Conservation (phyloP, 2,888 invertebrate genomes). For the Torymus tubicola region DNA sequence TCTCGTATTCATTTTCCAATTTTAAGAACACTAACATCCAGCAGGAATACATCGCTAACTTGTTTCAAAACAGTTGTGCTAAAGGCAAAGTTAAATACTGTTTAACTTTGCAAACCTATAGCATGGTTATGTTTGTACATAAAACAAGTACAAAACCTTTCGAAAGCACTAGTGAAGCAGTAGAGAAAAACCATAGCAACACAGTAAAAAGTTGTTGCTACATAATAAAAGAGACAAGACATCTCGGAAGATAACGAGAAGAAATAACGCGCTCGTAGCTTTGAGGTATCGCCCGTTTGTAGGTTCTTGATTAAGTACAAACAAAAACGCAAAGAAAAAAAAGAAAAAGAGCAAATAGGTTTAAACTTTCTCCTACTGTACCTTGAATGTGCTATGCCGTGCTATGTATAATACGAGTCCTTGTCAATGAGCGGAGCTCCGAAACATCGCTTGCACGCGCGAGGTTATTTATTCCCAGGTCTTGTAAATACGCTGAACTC, state of each 20-base stretch:
- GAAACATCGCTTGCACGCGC: no score
- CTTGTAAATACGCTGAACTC: no score
- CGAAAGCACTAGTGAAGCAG: background rate
- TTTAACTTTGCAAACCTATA: constrained; percentile 47
- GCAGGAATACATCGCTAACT: constrained; percentile 1
- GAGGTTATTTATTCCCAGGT: no score
- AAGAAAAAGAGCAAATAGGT: background rate
- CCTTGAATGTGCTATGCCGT: no score
- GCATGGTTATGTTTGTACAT: background rate
- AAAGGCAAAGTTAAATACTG: constrained; percentile 26
- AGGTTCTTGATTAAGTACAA: background rate
- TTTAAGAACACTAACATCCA: constrained; percentile 29
- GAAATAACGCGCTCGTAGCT: background rate
- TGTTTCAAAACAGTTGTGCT: constrained; percentile 14
- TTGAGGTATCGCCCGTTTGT: background rate
- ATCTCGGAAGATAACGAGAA: constrained; percentile 14
- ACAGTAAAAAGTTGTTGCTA: background rate
- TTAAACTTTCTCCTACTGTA: no score
- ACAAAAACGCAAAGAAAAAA: background rate
- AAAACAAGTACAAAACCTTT: constrained; percentile 17
- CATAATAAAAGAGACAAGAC: constrained; percentile 1
- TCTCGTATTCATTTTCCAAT: constrained; percentile 35
- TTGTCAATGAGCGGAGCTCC: no score
- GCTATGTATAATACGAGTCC: no score
- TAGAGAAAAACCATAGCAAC: constrained; percentile 5